Base-by-base conservation (phyloP, 2,113 vertebrate genomes). In the Heterotilapia buettikoferi region DNA sequence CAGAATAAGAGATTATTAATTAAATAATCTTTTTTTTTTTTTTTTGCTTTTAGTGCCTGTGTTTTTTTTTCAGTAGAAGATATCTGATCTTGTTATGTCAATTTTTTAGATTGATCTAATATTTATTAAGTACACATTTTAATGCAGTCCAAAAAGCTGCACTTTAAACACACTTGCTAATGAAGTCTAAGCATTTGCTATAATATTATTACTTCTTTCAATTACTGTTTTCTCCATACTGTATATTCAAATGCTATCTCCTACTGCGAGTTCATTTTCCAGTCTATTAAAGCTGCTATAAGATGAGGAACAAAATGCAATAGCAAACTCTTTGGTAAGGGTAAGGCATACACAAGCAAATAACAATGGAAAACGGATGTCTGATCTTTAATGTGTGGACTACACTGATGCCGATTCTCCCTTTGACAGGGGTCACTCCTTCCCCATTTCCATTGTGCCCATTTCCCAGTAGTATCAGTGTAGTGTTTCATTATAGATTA, bases 241-340 rank as follows among this genome's bases (percentile, higher is more conserved):
- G 9, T 73, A 50, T 31, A 80, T 82, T 91, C 21, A 86, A 90
- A 88, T 71, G 16, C 9, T 59, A 86, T 71, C 43, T 86, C 63
- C 52, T 18, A 86, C 52, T 45, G 16, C 7, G 43, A 84, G 71
- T 82, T 90, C 3, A 90, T 89, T 91, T 90, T 89, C 84, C 87
- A 83, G 50, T 82, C 78, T 89, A 80, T 90, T 91, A 90, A 92
- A 66, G 59, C 79, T 59, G 78, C 82, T 68, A 40, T 92, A 68
- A 89, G 80, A 91, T 87, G 89, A 84, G 29, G 2, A 61, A 90
- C 26, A 36, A 66, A 86, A 66, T 87, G 84, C 38, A 81, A 88
- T 83, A 19, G 86, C 81, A 82, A 38, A 36, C 59, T 57, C 79
- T 80, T 53, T 43, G 63, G 50, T 53, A 61, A 91, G 90, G 82